These are phyloP conservation scores for Hycleus cichorii DNA, from an alignment of 1,140 invertebrate species.

Conservation along the genomic window DNA sequence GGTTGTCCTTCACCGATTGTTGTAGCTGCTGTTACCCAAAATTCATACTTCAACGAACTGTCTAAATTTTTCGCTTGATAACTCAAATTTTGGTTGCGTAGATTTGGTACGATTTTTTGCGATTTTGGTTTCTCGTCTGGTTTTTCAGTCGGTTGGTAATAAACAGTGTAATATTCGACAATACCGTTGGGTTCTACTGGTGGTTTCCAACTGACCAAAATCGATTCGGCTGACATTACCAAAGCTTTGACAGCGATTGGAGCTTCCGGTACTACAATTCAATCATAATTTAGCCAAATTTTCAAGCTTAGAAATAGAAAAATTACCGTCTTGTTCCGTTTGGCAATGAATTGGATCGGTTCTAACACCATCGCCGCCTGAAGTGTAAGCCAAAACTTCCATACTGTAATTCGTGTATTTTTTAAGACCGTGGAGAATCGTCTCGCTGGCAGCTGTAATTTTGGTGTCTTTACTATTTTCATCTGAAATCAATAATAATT, in stretches of 20 bases:
- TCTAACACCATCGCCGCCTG: constrained; percentile 91
- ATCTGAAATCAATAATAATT: constrained; percentile 48
- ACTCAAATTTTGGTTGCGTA: constrained; percentile 48
- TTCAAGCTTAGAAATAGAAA: background rate
- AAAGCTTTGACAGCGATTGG: constrained; percentile 88
- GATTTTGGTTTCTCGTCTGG: constrained; percentile 39
- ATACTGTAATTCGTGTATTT: constrained; percentile 97
- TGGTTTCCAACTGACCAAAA: constrained; percentile 88
- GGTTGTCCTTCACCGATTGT: constrained; percentile 87
- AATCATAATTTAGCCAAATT: constrained; percentile 4
- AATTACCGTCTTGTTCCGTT: constrained; percentile 88
- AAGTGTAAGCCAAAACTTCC: constrained; percentile 90
- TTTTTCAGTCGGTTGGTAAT: constrained; percentile 66
- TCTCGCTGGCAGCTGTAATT: constrained; percentile 85
- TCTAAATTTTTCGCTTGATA: constrained; percentile 79
- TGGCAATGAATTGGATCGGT: constrained; percentile 86
- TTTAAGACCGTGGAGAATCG: constrained; percentile 83
- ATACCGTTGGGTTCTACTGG: constrained; percentile 88
- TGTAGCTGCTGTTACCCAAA: constrained; percentile 91
- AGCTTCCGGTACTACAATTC: constrained; percentile 73
- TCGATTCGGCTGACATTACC: constrained; percentile 83
- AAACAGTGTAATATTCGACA: constrained; percentile 89
- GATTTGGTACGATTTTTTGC: constrained; percentile 43
- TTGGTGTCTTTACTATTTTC: constrained; percentile 87
- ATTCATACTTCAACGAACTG: constrained; percentile 76